Evolutionary conservation across 2,113 vertebrate genomes (phyloP), one percentile per base, ranked within the genome.

Genomic region (Candoia aspera): DNA sequence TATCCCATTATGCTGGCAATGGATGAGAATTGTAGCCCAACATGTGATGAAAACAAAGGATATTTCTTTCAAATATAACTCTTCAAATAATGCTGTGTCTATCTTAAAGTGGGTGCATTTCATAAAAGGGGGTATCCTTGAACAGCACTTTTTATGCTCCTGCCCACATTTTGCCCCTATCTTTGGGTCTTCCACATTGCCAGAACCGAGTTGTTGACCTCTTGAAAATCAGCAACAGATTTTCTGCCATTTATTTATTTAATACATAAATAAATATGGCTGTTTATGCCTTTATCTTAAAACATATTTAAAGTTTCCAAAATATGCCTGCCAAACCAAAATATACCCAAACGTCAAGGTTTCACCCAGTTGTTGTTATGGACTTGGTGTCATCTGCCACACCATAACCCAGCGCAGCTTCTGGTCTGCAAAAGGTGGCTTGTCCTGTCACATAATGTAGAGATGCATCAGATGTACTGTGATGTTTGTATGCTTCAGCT

Each of bases 361-460:
- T 49, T 49, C 4, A 21, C 33, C 17, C 68, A 37, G 6, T 79
- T 79, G 5, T 95, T 93, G 87, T 88, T 87, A 88, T 92, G 88
- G 93, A 84, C 90, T 94, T 94, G 92, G 57, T 87, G 62, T 46
- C 1, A 64, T 55, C 29, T 85, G 49, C 19, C 62, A 58, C 90
- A 59, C 64, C 53, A 23, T 87, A 12, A 42, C 23, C 33, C 33
- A 37, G 33, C 73, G 19, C 17, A 9, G 17, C 15, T 37, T 1
- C 0, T 57, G 5, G 24, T 87, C 53, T 86, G 33, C 17, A 37
- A 42, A 79, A 37, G 49, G 17, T 21, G 8, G 68, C 64, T 73
- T 19, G 6, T 37, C 6, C 68, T 33, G 68, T 33, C 64, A 33
- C n/a, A 33, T n/a, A 73, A 5, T 17, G 13, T 37, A 73, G n/a